These are phyloP conservation scores for Nephila pilipes DNA, from an alignment of 1,140 invertebrate species.

Conservation along the genomic window DNA sequence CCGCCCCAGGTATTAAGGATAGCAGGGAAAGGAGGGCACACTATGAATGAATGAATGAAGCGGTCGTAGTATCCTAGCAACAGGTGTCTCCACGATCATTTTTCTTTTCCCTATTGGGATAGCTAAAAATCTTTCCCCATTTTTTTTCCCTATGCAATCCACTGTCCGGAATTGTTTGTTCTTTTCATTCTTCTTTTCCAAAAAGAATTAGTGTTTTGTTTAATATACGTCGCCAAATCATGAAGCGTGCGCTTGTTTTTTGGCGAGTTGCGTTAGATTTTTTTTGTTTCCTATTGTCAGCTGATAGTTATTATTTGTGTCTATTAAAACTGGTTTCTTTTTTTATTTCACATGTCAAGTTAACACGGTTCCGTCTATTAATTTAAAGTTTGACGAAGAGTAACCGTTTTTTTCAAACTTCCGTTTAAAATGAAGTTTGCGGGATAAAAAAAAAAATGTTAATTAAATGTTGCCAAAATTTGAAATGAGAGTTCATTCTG, in stretches of 20 bases:
- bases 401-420: too few relatives aligned
- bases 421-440: too few relatives aligned
- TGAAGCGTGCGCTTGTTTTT: background rate
- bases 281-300: background rate
- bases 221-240: background rate
- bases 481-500: too few relatives aligned
- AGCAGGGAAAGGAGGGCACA: background rate
- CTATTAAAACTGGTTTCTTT: too few relatives aligned
- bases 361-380: too few relatives aligned
- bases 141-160: slow-evolving; percentile 21
- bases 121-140: background rate
- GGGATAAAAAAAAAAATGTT: too few relatives aligned
- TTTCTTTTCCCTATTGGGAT: too few relatives aligned
- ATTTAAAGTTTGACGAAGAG: too few relatives aligned
- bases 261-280: background rate
- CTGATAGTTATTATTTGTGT: background rate
- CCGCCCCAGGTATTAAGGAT: background rate
- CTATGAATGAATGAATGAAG: slow-evolving; percentile 40
- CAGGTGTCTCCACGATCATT: slow-evolving; percentile 48
- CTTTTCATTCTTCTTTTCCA: background rate
- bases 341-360: too few relatives aligned
- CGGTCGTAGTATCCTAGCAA: slow-evolving; percentile 68
- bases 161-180: background rate
- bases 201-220: slow-evolving; percentile 14
- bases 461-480: too few relatives aligned